Percentiles rank a stretch among this genome's conserved stretches.
These are phyloP conservation scores for Macrosiphum euphorbiae DNA, from an alignment of 2,888 invertebrate genomes.

Conservation along the genomic window DNA sequence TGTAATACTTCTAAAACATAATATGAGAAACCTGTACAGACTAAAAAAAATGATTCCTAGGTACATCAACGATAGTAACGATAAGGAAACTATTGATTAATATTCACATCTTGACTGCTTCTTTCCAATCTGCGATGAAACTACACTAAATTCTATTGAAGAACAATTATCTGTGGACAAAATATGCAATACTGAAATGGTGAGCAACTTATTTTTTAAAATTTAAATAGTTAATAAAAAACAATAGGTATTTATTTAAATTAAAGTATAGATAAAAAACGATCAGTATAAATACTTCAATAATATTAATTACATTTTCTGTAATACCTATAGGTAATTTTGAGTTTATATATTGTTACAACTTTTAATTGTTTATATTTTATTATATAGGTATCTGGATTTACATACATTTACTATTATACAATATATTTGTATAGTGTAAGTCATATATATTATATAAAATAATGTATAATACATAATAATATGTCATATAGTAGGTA, in stretches of 20 bases:
- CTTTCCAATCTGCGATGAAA: background rate
- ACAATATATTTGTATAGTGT: background rate
- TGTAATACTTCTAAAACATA: background rate
- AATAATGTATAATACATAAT: too few relatives aligned
- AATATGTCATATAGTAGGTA: too few relatives aligned
- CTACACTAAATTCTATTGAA: slow-evolving; percentile 8
- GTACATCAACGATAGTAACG: background rate
- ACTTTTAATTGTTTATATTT: background rate
- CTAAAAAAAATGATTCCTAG: background rate
- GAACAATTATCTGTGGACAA: slow-evolving; percentile 29
- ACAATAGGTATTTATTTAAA: background rate
- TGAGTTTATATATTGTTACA: background rate
- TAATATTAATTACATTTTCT: background rate
- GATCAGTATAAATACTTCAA: too few relatives aligned
- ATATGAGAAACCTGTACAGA: slow-evolving; percentile 15
- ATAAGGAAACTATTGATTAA: slow-evolving; percentile 17
- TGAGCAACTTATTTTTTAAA: background rate
- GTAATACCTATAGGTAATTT: too few relatives aligned
- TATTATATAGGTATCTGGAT: background rate
- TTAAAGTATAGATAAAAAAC: background rate
- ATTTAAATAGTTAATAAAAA: background rate
- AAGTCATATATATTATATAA: too few relatives aligned
- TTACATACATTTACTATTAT: background rate
- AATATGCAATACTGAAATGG: slow-evolving; percentile 14
- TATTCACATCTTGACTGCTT: slow-evolving; percentile 27